Evolutionary conservation across 2,888 invertebrate genomes (phyloP).

Genomic region (Chaetoderma sp.): DNA sequence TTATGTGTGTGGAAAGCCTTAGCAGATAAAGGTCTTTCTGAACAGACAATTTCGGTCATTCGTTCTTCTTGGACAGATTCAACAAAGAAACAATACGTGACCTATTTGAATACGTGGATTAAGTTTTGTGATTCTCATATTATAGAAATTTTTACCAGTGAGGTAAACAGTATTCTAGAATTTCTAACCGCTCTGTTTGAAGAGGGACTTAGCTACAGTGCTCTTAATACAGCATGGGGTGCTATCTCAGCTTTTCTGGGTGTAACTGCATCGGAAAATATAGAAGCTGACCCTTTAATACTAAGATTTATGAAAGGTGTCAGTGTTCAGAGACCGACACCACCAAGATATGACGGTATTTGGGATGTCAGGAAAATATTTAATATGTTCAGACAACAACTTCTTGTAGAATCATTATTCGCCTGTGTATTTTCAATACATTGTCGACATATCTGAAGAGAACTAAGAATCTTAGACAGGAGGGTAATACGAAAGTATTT

Average conservation of each 20-base stretch:
- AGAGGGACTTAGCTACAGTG: neutral
- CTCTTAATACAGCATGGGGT: constrained; percentile 1
- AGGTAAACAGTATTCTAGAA: neutral
- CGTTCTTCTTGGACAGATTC: neutral
- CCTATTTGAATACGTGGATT: neutral
- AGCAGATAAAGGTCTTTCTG: neutral
- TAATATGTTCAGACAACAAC: no score
- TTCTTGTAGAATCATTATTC: no score
- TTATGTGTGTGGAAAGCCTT: neutral
- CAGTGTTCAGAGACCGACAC: no score
- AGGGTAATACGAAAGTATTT: neutral
- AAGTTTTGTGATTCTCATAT: neutral
- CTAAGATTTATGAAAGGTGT: no score
- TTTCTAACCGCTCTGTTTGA: neutral
- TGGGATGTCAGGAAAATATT: no score
- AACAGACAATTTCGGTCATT: neutral
- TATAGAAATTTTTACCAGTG: neutral
- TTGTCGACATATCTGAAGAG: neutral
- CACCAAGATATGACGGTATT: no score
- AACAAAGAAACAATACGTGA: neutral
- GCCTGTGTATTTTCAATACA: no score
- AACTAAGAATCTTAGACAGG: neutral
- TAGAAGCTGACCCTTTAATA: no score
- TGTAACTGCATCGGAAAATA: no score
- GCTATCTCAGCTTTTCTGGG: neutral